Base-by-base conservation (phyloP, 2,113 vertebrate species). In the Gymnogyps californianus region DNA sequence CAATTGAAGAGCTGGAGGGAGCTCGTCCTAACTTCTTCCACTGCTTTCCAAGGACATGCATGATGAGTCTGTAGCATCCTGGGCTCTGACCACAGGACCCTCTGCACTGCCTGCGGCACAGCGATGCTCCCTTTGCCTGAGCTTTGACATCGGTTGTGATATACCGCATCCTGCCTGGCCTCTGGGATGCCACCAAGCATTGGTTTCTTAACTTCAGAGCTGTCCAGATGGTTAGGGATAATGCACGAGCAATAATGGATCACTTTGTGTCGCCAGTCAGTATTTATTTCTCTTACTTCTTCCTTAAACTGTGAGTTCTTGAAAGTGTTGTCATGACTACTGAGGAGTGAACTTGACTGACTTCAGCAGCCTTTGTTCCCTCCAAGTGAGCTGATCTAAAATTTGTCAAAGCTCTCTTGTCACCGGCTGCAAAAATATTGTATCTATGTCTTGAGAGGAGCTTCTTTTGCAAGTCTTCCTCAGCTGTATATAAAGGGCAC, bases 261-360 rank as follows among this genome's bases (percentile, higher is more conserved):
- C 24, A 0, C 76, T 91, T 54, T 64, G 66, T 69, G 51, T 82
- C 10, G 0, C 75, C 55, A 29, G 54, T 81, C 90, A 18, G 88
- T 57, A 80, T 95, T 93, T 96, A 94, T 96, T 93, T 71, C 83
- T 84, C 38, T 86, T 65, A 51, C 65, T 86, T 83, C 76, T 78
- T 42, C 69, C 89, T 82, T 75, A 88, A 90, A 93, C 58, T 38
- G 36, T 54, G 83, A 94, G 83, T 52, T 92, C 93, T 89, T 81
- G 29, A 70, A 97, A 89, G 88, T 95, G 97, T 97, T 96, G 96
- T 96, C 97, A 97, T 97, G 96, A 86, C 96, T 97, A 97, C 97
- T 96, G 95, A 89, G 66, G 66, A 95, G 76, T 93, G 92, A 97
- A 96, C 96, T 93, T 51, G 94, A 76, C 90, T 97, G 83, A 18